Evolutionary conservation across 2,113 vertebrate species (phyloP).

Genomic region (Lasiurus borealis): DNA sequence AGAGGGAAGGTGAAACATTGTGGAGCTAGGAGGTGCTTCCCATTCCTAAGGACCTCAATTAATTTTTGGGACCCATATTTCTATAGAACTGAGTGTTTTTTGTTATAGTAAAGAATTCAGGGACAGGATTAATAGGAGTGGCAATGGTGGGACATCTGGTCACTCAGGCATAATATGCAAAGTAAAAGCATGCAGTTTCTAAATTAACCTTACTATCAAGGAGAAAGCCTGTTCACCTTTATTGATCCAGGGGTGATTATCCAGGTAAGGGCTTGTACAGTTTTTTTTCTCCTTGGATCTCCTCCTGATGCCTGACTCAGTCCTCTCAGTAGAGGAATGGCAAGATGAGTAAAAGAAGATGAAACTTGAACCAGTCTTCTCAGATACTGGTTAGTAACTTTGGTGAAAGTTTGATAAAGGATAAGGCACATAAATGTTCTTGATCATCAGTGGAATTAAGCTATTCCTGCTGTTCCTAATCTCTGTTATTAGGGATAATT

Average conservation of each 20-base stretch:
- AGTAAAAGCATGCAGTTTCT: slow-evolving; percentile 10
- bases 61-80: neutral
- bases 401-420: slow-evolving; percentile 15
- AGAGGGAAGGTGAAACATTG: neutral
- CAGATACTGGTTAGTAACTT: neutral
- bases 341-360: slow-evolving; percentile 39
- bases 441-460: slow-evolving; percentile 26
- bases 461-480: neutral
- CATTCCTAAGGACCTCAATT: neutral
- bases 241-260: neutral
- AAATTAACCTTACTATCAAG: slow-evolving; percentile 37
- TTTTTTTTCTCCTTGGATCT: neutral
- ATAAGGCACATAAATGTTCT: slow-evolving; percentile 48
- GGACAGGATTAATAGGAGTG: neutral
- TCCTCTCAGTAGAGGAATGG: neutral
- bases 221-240: neutral
- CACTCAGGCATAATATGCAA: neutral
- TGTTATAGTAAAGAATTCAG: neutral
- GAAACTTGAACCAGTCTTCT: slow-evolving; percentile 25
- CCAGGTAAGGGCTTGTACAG: neutral
- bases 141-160: neutral
- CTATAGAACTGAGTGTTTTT: neutral
- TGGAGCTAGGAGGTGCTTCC: neutral
- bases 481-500: slow-evolving; percentile 44
- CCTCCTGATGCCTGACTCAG: neutral